Evolutionary conservation across 2,113 vertebrate genomes (phyloP), one percentile per base, ranked within the genome.

Genomic region (Fregata magnificens): DNA sequence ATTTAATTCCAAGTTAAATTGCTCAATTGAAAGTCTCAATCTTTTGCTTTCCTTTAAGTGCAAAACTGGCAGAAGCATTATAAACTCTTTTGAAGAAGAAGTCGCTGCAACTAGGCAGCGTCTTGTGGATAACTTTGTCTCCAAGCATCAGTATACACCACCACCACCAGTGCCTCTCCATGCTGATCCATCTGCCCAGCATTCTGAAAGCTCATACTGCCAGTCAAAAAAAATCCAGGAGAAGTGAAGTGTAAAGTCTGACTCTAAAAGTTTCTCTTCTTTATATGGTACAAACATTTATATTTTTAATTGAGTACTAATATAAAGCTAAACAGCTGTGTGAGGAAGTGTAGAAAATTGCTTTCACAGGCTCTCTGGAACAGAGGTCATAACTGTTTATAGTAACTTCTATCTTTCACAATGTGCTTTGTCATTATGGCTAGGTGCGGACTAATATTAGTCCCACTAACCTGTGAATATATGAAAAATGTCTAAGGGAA

Each of bases 111-210:
- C 97, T 12, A 96, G 91, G 63, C 98, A 96, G 79, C 50, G 76
- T 31, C 92, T 98, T 3, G 52, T 97, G 84, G 93, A 97, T 66
- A 85, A 94, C 70, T 97, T 98, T 52, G 58, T 96, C 89, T 96
- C 82, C 91, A 93, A 97, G 63, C 83, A 92, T 22, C 93, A 80
- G 59, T 95, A 97, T 14, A 86, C 92, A 11, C 66, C 78, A 9
- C 34, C 26, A 1, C 66, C 11, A 2, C 49, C 73, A 29, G 22
- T 4, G 70, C 78, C 69, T 13, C 28, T 3, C 10, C 44, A 6
- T 11, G 29, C 13, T 32, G 73, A 50, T 77, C 50, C 55, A 8
- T 1, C 85, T 66, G 31, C 53, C 44, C 73, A 53, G 53, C 58
- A 25, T 71, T 42, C 80, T 12, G 40, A 29, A 76, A 76, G 9